phyloP scores from a whole-genome alignment of 2,797 vertebrate genomes.

The Alectoris magna region DNA sequence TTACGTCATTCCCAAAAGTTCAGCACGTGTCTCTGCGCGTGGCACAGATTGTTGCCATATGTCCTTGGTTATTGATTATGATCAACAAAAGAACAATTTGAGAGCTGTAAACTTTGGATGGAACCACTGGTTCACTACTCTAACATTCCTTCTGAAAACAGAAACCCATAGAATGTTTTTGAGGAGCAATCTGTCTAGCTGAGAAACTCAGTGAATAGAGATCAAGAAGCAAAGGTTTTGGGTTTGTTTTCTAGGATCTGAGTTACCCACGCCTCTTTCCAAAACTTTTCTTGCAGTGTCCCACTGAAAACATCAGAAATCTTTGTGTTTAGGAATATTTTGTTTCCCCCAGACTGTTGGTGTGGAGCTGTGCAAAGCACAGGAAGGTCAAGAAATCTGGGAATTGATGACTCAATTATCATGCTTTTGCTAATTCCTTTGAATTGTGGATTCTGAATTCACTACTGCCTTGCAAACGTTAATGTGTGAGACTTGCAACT shows the following conservation, averaged over 20 bases:
- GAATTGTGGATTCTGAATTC: background rate
- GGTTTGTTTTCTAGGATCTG: background rate
- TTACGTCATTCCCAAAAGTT: background rate
- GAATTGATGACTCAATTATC: background rate
- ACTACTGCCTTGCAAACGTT: background rate
- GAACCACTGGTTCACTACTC: background rate
- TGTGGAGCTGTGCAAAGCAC: background rate
- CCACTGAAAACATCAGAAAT: background rate
- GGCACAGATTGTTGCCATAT: background rate
- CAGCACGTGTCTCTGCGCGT: background rate
- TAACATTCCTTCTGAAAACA: background rate
- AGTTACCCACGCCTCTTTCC: background rate
- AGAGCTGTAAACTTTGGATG: background rate
- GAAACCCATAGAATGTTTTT: background rate
- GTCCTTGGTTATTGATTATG: background rate
- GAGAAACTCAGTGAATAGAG: too few relatives aligned
- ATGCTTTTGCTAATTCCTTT: background rate
- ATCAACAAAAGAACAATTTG: background rate
- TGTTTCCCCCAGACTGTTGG: background rate
- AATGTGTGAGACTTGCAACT: constrained; percentile 9
- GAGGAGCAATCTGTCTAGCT: background rate
- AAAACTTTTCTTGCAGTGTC: background rate
- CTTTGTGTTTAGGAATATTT: background rate
- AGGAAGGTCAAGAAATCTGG: background rate
- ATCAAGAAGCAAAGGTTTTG: too few relatives aligned